Conservation (phyloP, 1,140 invertebrate species). For the Solenopsis invicta region DNA sequence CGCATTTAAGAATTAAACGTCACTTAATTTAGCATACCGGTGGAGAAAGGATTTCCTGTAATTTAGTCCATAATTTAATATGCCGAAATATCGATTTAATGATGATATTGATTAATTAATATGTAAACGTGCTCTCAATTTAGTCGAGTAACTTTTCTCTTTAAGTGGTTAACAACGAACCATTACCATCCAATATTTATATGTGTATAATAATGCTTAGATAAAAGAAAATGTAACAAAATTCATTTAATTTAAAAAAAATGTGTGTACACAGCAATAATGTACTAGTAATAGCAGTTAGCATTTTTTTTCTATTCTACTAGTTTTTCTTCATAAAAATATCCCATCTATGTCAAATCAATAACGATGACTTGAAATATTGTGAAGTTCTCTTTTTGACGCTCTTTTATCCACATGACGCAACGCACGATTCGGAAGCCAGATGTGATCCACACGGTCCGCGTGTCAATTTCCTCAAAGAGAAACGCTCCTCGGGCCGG, state of each 20-base stretch:
- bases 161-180: background rate
- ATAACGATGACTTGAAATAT: background rate
- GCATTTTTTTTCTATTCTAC: no score
- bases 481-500: background rate
- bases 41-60: background rate
- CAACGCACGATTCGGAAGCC: background rate
- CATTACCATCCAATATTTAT: background rate
- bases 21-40: conserved; percentile 16
- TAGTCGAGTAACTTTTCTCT: background rate
- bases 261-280: background rate
- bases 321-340: no score
- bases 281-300: no score
- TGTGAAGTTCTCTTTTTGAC: no score
- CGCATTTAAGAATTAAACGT: conserved; percentile 23
- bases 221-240: background rate
- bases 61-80: conserved; percentile 24
- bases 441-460: background rate
- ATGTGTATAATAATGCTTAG: background rate
- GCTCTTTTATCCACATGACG: background rate
- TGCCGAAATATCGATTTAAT: conserved; percentile 1
- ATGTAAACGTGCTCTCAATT: background rate
- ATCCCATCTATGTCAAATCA: background rate
- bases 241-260: background rate
- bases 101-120: background rate
- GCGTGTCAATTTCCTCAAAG: conserved; percentile 1